phyloP scores from a whole-genome alignment of 2,888 invertebrate species.

The Pheosia gnoma region DNA sequence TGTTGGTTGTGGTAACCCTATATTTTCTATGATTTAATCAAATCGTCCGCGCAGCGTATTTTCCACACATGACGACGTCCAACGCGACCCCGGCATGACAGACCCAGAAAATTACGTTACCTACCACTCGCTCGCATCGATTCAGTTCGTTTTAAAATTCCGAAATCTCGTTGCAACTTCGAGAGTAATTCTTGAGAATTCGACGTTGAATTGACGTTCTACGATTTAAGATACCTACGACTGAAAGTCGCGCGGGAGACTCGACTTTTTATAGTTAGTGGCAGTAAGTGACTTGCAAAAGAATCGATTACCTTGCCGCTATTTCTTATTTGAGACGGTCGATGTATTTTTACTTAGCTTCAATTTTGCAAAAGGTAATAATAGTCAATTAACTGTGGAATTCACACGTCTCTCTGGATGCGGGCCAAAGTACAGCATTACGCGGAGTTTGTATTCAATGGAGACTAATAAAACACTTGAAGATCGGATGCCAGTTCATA shows the following conservation, averaged over 20 bases:
- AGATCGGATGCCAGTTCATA: too few species aligned
- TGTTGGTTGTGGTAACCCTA: conserved; percentile 59
- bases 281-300: conserved; percentile 33
- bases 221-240: conserved; percentile 34
- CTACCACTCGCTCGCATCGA: conserved; percentile 41
- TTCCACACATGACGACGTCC: conserved; percentile 28
- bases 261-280: conserved; percentile 38
- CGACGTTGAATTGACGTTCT: conserved; percentile 55
- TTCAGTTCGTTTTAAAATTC: conserved; percentile 62
- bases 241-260: conserved; percentile 26
- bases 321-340: conserved; percentile 24
- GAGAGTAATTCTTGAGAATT: conserved; percentile 61
- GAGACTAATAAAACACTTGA: too few species aligned
- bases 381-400: too few species aligned
- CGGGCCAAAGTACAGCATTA: too few species aligned
- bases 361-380: not conserved
- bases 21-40: conserved; percentile 65
- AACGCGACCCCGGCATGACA: conserved; percentile 42
- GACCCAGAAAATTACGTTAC: conserved; percentile 71
- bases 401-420: too few species aligned
- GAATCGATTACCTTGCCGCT: conserved; percentile 32
- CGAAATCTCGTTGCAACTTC: conserved; percentile 61
- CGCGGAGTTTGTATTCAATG: too few species aligned
- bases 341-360: not conserved
- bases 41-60: conserved; percentile 45